These are phyloP conservation scores for Sarcophaga caerulescens DNA, from an alignment of 2,888 invertebrate species.

Conservation along the genomic window DNA sequence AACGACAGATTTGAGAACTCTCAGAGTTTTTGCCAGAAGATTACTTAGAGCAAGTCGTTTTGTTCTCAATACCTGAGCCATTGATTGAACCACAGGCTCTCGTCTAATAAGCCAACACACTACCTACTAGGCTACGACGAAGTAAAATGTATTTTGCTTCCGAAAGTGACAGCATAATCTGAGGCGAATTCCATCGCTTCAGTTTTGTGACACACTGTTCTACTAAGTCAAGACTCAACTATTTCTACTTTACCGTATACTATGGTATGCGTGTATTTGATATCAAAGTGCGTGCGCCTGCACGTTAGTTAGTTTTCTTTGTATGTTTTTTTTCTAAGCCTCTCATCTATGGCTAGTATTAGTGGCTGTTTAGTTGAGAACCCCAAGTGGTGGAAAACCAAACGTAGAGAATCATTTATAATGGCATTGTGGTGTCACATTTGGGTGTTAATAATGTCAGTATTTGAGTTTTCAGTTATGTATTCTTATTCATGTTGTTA, in stretches of 20 bases:
- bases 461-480: constrained; percentile 24
- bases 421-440: constrained; percentile 68
- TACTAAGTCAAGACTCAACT: not conserved
- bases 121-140: too few species aligned
- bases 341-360: constrained; percentile 10
- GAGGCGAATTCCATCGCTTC: not conserved
- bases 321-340: constrained; percentile 3
- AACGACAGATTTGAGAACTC: too few species aligned
- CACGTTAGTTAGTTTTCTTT: constrained; percentile 28
- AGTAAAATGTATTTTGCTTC: too few species aligned
- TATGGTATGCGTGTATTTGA: not conserved
- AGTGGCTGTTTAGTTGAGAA: constrained; percentile 18
- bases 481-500: constrained; percentile 29
- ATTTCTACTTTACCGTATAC: not conserved
- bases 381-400: not conserved
- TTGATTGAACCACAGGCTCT: too few species aligned
- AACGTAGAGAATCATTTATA: constrained; percentile 31
- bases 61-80: too few species aligned
- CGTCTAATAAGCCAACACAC: too few species aligned
- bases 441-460: constrained; percentile 70
- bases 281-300: not conserved
- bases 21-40: too few species aligned
- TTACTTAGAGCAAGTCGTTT: too few species aligned
- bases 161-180: too few species aligned
- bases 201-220: not conserved